Conservation (phyloP, 2,797 vertebrate species). For the Prionace glauca region DNA sequence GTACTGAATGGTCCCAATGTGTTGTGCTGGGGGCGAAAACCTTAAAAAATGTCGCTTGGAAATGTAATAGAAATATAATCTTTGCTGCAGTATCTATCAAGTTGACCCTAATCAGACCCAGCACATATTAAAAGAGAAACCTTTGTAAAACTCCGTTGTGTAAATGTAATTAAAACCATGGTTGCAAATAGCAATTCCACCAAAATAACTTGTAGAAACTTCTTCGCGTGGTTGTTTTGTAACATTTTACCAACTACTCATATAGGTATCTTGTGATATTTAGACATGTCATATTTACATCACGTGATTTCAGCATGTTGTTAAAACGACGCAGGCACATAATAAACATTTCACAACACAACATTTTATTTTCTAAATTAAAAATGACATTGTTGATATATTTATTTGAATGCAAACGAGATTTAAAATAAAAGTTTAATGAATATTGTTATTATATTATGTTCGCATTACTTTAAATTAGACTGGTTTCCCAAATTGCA, state of each 20-base stretch:
- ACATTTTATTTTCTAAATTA: background rate
- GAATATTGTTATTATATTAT: background rate
- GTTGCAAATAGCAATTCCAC: background rate
- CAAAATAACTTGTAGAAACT: background rate
- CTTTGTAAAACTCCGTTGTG: background rate
- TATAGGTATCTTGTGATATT: background rate
- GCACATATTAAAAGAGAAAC: background rate
- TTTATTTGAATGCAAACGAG: background rate
- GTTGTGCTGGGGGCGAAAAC: background rate
- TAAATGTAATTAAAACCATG: background rate
- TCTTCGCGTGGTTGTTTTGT: background rate
- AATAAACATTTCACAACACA: background rate
- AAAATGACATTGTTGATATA: background rate
- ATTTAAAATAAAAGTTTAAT: background rate
- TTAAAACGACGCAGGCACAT: background rate
- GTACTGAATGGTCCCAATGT: constrained; percentile 11
- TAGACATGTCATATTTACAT: background rate
- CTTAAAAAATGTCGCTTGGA: background rate
- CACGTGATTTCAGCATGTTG: constrained; percentile 8
- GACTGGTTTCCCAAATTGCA: background rate
- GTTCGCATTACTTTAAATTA: background rate
- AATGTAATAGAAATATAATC: background rate
- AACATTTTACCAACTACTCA: background rate
- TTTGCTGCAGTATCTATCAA: constrained; percentile 10
- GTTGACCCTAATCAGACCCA: background rate